Evolutionary conservation across 2,888 invertebrate genomes (phyloP), one percentile per base, ranked within the genome.

Genomic region (Pandemis cinnamomeana): DNA sequence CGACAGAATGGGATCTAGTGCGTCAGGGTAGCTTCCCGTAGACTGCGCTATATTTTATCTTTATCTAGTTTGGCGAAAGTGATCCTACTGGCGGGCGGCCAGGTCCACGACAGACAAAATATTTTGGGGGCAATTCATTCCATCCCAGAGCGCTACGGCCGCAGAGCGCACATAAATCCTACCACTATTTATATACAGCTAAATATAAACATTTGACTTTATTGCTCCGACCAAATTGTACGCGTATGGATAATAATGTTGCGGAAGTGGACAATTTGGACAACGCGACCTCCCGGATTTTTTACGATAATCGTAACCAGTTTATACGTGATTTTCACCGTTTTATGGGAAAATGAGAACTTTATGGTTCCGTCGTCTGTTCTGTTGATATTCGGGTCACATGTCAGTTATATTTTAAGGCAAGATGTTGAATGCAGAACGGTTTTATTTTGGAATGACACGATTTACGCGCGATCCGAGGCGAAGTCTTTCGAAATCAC

Each of bases 61-160:
- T 78, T 84, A 86, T 87, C 84, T 86, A 87, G 87, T 88, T 87
- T 82, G 82, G 83, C 86, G 92, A 93, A 91, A 94, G 91, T 92
- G 92, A 93, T 91, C 89, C 89, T 83, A 85, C 88, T 94, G 94
- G 94, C 92, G 77, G 64, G 72, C 70, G 68, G 90, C 93, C 94
- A 94, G 87, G 82, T 83, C 79, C 84, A 87, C 89, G 89, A 90
- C 90, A 91, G 92, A 93, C 92, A 89, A 71, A 92, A 93, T 91
- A 91, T 93, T 92, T 92, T 88, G 87, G 86, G 86, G 89, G 81
- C 88, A 89, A 92, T 90, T 88, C 90, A 91, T 92, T 88, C 84
- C 87, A 81, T 86, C 88, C 83, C 84, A 81, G 83, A 84, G 84
- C 79, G 81, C 82, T 79, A 76, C 79, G 86, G 83, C 80, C 83